phyloP scores from a whole-genome alignment of 2,888 invertebrate species.

The Mechanitis mazaeus region DNA sequence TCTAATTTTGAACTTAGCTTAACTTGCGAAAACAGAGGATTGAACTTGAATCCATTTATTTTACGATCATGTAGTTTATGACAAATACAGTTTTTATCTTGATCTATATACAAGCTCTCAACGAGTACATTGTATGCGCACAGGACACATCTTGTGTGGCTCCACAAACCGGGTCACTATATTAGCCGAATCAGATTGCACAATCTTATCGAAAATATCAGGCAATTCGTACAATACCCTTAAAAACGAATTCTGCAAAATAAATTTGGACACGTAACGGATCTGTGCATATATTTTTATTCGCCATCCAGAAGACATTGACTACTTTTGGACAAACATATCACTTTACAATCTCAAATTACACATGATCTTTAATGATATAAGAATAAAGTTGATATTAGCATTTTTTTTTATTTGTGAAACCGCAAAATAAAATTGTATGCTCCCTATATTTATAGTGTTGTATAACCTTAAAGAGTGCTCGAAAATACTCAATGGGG shows the following conservation, averaged over 20 bases:
- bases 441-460: conserved; percentile 53
- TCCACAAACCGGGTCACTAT: conserved; percentile 5
- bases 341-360: neutral
- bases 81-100: conserved; percentile 3
- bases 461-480: conserved; percentile 60
- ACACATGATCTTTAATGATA: neutral
- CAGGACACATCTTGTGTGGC: neutral
- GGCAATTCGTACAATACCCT: conserved; percentile 32
- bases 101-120: neutral
- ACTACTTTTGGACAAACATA: conserved; percentile 26
- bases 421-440: conserved; percentile 11
- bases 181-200: conserved; percentile 6
- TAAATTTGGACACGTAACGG: conserved; percentile 45
- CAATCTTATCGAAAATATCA: conserved; percentile 5
- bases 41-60: neutral
- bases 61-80: neutral
- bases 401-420: neutral
- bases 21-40: neutral
- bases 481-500: conserved; percentile 60
- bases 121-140: no score
- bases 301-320: conserved; percentile 43
- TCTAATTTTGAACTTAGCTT: neutral
- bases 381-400: conserved; percentile 9
- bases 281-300: conserved; percentile 41
- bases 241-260: conserved; percentile 40